Percentiles rank a stretch among this genome's conserved stretches.
These are phyloP conservation scores for Drosophila nigrodunni DNA, from an alignment of 1,140 invertebrate genomes.

Conservation along the genomic window DNA sequence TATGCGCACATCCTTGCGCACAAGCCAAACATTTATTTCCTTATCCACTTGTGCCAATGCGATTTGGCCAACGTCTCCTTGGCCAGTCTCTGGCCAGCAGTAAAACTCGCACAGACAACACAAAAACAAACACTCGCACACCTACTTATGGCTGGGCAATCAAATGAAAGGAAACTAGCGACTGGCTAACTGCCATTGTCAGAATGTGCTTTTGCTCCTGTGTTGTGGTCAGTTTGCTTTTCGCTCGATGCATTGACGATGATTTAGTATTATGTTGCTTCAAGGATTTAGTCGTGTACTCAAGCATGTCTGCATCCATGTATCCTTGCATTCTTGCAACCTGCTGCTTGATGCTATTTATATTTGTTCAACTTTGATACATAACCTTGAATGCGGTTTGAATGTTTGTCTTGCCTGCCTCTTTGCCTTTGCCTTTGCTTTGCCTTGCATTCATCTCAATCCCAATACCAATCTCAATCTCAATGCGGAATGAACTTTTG, in stretches of 20 bases:
- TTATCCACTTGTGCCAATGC: slow-evolving; percentile 83
- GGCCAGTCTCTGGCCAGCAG: slow-evolving; percentile 55
- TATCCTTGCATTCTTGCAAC: slow-evolving; percentile 45
- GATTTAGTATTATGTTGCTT: slow-evolving; percentile 83
- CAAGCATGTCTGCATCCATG: slow-evolving; percentile 63
- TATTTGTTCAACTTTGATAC: slow-evolving; percentile 77
- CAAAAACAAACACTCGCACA: background rate
- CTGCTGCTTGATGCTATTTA: slow-evolving; percentile 40
- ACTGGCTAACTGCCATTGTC: slow-evolving; percentile 50
- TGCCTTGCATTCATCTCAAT: slow-evolving; percentile 65
- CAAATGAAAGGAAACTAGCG: slow-evolving; percentile 70
- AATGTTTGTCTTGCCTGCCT: slow-evolving; percentile 59
- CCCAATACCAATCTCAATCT: slow-evolving; percentile 53
- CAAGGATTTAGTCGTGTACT: slow-evolving; percentile 80
- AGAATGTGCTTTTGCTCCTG: slow-evolving; percentile 23
- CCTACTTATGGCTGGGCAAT: slow-evolving; percentile 41
- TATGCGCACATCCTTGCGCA: slow-evolving; percentile 80
- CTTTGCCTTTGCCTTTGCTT: slow-evolving; percentile 50
- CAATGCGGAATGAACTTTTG: slow-evolving; percentile 44
- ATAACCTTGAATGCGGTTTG: slow-evolving; percentile 84
- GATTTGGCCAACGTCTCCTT: slow-evolving; percentile 53
- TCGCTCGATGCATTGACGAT: slow-evolving; percentile 71
- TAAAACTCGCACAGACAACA: slow-evolving; percentile 38
- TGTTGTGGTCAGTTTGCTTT: slow-evolving; percentile 38
- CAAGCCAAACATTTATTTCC: slow-evolving; percentile 84